Conservation (phyloP, 2,888 invertebrate genomes). For the Helleia helle region DNA sequence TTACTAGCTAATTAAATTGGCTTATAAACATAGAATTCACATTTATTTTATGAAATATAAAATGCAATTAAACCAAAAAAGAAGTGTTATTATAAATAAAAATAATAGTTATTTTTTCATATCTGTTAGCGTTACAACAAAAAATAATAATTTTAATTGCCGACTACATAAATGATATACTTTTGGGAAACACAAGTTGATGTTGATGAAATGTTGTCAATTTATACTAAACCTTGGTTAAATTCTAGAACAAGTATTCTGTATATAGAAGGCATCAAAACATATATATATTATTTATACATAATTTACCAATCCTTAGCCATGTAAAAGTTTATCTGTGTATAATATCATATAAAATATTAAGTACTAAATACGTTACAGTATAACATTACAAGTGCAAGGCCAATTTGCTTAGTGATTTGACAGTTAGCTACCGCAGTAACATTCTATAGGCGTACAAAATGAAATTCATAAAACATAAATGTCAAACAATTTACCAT, state of each 20-base stretch:
- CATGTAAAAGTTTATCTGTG: background rate
- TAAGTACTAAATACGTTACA: background rate
- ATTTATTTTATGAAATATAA: too few species aligned
- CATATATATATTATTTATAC: constrained; percentile 1
- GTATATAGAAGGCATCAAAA: constrained; percentile 7
- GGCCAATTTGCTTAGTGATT: background rate
- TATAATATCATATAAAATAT: constrained; percentile 6
- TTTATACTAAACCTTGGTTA: background rate
- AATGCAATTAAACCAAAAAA: too few species aligned
- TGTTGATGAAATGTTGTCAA: background rate
- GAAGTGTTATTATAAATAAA: too few species aligned
- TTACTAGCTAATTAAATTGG: too few species aligned
- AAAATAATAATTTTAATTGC: too few species aligned
- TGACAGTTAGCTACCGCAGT: background rate
- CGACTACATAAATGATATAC: too few species aligned
- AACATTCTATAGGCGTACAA: background rate
- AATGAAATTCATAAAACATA: background rate
- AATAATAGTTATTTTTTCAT: too few species aligned
- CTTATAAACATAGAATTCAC: too few species aligned
- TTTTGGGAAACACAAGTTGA: too few species aligned
- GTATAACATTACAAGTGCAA: background rate
- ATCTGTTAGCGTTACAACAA: too few species aligned
- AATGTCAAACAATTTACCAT: too few species aligned
- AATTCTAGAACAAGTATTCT: background rate
- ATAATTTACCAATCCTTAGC: background rate